A percentile compares a stretch with the other conserved stretches of the same genome.
Evolutionary conservation across 2,888 invertebrate genomes (phyloP).

Genomic region (Chalcosyrphus nemorum): DNA sequence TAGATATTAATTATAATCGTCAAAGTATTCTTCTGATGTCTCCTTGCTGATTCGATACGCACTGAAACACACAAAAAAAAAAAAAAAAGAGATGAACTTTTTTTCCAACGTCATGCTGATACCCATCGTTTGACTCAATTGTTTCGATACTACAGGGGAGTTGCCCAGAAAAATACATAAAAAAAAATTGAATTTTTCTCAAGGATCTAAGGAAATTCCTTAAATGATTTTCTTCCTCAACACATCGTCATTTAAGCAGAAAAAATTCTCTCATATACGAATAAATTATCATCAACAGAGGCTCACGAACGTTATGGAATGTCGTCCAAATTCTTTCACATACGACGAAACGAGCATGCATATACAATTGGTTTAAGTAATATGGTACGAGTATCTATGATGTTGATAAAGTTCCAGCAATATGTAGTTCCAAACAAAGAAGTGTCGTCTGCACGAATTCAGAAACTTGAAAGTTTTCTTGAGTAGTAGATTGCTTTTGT

Average conservation of each 20-base stretch:
- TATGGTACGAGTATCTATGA: not conserved
- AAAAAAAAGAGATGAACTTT: not conserved
- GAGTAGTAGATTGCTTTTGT: not conserved
- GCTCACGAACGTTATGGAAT: not conserved
- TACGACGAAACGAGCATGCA: not conserved
- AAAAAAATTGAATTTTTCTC: not conserved
- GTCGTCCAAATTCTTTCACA: not conserved
- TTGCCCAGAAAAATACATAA: not conserved
- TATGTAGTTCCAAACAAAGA: not conserved
- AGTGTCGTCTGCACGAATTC: not conserved
- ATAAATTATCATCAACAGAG: not conserved
- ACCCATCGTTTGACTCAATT: not conserved
- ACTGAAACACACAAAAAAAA: not conserved
- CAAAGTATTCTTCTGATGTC: not conserved
- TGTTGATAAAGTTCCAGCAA: not conserved
- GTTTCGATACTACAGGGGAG: not conserved
- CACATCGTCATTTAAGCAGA: not conserved
- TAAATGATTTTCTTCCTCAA: not conserved
- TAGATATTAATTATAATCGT: not conserved
- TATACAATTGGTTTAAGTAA: not conserved
- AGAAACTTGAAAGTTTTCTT: not conserved
- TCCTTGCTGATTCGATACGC: not conserved
- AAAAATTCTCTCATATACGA: not conserved
- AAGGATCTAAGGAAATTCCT: not conserved
- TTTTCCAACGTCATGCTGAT: not conserved